phyloP scores from a whole-genome alignment of 2,888 invertebrate genomes.

The Camponotus fellah region DNA sequence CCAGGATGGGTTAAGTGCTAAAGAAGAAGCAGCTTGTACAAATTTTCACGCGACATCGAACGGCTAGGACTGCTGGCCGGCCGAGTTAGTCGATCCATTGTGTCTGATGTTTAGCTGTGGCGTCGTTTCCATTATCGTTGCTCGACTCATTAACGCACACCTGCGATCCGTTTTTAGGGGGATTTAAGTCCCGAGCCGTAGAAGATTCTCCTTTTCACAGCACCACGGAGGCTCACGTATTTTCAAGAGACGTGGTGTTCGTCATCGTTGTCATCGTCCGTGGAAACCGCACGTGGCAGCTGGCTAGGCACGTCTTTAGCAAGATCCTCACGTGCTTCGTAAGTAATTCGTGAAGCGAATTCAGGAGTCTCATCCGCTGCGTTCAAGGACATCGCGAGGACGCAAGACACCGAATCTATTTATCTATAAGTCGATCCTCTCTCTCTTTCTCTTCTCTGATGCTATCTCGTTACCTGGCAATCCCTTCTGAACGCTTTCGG shows the following conservation, averaged over 20 bases:
- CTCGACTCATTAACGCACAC: constrained; percentile 75
- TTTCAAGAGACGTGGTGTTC: constrained; percentile 19
- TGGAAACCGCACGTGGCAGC: constrained; percentile 66
- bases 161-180: constrained; percentile 68
- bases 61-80: constrained; percentile 19
- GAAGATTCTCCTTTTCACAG: constrained; percentile 40
- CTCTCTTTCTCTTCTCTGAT: background rate
- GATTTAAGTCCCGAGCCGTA: constrained; percentile 53
- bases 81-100: constrained; percentile 59
- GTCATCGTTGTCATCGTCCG: constrained; percentile 23
- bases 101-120: constrained; percentile 57
- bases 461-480: constrained; percentile 55
- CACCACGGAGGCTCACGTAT: constrained; percentile 28
- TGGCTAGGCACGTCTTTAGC: constrained; percentile 67
- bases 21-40: constrained; percentile 40
- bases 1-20: constrained; percentile 39
- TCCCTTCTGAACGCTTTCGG: constrained; percentile 42
- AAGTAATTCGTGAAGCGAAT: constrained; percentile 82
- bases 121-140: constrained; percentile 73
- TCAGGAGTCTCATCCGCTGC: constrained; percentile 72
- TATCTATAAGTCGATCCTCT: constrained; percentile 32
- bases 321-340: constrained; percentile 79
- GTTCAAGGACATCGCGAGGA: constrained; percentile 63
- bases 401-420: constrained; percentile 38
- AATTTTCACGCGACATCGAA: constrained; percentile 52